Base-by-base conservation (phyloP, 1,140 invertebrate species). In the Drosophila varians region DNA sequence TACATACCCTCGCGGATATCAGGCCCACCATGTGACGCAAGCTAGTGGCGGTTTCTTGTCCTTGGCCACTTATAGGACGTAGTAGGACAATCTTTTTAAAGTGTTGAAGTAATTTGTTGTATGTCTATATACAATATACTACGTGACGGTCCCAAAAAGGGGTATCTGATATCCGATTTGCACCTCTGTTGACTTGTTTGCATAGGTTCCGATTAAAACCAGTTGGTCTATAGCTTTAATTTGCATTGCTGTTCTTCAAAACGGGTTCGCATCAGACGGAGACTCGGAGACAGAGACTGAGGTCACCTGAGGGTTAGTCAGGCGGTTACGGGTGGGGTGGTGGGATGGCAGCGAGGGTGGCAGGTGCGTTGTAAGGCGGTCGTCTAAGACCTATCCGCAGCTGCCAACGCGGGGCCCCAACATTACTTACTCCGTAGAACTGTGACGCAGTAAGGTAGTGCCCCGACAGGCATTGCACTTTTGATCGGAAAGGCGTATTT, bases 191-290 rank as follows among this genome's bases (percentile, higher is more conserved):
- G 12, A 28, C 31, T 64, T 62, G 25, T 70, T 62, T 54, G 68
- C 61, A 64, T 76, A 86, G 53, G 53, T 68, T 69, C 69, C 19
- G 71, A 73, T 48, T 68, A 66, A 42, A 86, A 86, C 82, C 77
- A 86, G 82, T 87, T 79, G 51, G 71, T 76, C 62, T 69, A 79
- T 57, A 74, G 76, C 82, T 74, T 74, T 87, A 82, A 86, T 86
- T 86, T 86, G 82, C 82, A 86, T 86, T 86, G 84, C 46, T 34
- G 77, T 54, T 46, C 31, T 21, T 47, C 18, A 16, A 54, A 74
- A 60, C 57, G 56, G 53, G 73, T 76, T 76, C 52, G 36, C 43
- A 55, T 71, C 69, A 40, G 69, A 53, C 69, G 12, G 36, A 38
- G 36, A 38, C 36, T 0, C 36, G 36, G 14, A 8, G 14, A 12